Evolutionary conservation across 1,140 invertebrate species (phyloP), one percentile per base, ranked within the genome.

Genomic region (Agrypnia vestita): DNA sequence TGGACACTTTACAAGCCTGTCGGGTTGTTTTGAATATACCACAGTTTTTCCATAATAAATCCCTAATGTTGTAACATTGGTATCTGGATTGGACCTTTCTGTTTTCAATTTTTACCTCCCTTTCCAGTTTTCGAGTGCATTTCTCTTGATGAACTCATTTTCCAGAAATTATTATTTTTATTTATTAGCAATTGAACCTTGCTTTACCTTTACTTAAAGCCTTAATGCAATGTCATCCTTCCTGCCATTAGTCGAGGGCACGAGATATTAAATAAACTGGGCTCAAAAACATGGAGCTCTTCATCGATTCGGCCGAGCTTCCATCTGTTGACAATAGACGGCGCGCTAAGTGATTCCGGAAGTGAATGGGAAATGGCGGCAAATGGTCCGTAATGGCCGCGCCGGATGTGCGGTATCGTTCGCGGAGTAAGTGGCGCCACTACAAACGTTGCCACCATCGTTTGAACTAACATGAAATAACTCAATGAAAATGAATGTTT

Each of bases 291-390:
- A 51, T 35, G 49, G 4, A 13, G 53, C 71, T 11, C 51, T 56
- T 74, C 51, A 35, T 35, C 51, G 46, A 9, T 35, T 10, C 19
- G 19, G 46, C 13, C 13, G 25, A 67, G 75, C 53, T 62, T 43
- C n/a, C 62, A 25, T 49, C 49, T 77, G 75, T 77, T 77, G 75
- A 77, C 75, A 77, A 62, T 62, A 67, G 59, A 77, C 53, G 61
- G 75, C 46, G 59, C 17, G 51, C n/a, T 77, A 64, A 77, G 75
- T 77, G 75, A 77, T 77, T 67, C 75, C 75, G 75, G 75, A 77
- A 77, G 75, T 61, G 59, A 61, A 53, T 47, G 46, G 75, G 75
- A 77, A 77, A 67, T 77, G 75, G 75, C 75, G 75, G 61, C 59
- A 77, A 77, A 77, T 77, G 75, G 75, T 19, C 46, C 47, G 59